Evolutionary conservation across 2,888 invertebrate genomes (phyloP), one percentile per base, ranked within the genome.

Genomic region (Stictocephala bisonia): DNA sequence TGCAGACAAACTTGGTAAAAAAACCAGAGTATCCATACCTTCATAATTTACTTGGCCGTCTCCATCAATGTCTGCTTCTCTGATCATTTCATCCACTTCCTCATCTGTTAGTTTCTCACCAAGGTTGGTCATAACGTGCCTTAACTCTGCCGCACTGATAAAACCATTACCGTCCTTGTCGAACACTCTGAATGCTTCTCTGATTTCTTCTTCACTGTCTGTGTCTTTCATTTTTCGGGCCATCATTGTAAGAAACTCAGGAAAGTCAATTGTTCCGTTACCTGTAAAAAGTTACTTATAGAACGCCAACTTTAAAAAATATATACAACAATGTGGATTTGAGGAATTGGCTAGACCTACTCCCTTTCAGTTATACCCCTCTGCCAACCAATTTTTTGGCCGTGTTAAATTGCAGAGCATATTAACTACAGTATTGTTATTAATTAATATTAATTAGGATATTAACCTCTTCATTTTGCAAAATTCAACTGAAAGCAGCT

Each of bases 201-300:
- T 93, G 86, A 99, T 97, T 88, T 99, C 98, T 86, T 98, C 97
- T 90, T 97, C 97, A 85, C 96, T 95, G 88, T 99, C 99, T 80
- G 98, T 98, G 88, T 99, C 98, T 87, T 99, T 98, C 97, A 99
- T 98, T 91, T 99, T 99, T 84, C 98, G 92, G 83, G 99, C 99
- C 99, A 99, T 99, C 98, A 99, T 99, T 85, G 98, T 98, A 83
- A 99, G 91, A 90, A 99, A 99, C 88, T 99, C 99, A 82, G 98
- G 98, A 88, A 99, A 99, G 89, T 99, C 99, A 87, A 99, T 99
- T 85, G 98, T 99, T 84, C 99, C 99, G 87, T 99, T 99, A 84
- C 97, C 98, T 98, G 85, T 2, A 35, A 3, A 20, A 2, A 53
- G n/a, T n/a, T n/a, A n/a, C n/a, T n/a, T n/a, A n/a, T n/a, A n/a